Percentiles rank a stretch among this genome's conserved stretches.
Conservation (phyloP, 2,113 vertebrate species). For the Megaceryle torquata region DNA sequence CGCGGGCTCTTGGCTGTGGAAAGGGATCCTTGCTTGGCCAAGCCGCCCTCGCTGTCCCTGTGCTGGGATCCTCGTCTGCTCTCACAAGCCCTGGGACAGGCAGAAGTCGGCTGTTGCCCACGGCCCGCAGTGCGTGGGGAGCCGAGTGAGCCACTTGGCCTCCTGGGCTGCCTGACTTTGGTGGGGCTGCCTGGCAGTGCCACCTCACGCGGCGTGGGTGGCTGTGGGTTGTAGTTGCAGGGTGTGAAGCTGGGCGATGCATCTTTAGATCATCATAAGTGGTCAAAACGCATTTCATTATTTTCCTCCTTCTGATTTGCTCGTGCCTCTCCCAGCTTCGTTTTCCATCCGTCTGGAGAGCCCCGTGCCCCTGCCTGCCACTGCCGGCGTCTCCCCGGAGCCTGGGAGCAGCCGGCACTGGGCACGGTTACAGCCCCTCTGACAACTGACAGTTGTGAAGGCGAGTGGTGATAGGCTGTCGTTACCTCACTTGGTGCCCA, state of each 20-base stretch:
- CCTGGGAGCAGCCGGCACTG: fast-evolving
- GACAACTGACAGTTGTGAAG: not conserved
- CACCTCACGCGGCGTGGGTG: not conserved
- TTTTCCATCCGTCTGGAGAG: not conserved
- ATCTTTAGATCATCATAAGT: not conserved
- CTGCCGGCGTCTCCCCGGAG: not conserved
- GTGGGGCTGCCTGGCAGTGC: too few relatives aligned
- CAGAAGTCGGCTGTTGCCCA: too few relatives aligned
- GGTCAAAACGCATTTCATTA: not conserved
- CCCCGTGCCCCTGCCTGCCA: not conserved
- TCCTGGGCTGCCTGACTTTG: not conserved
- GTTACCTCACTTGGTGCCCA: too few relatives aligned
- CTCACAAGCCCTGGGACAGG: not conserved
- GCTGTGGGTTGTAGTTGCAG: too few relatives aligned
- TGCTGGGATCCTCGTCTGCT: not conserved
- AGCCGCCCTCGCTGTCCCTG: too few relatives aligned
- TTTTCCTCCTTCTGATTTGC: not conserved
- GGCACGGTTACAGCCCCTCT: not conserved
- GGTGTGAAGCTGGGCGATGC: not conserved
- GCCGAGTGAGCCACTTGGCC: not conserved
- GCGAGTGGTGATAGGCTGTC: not conserved
- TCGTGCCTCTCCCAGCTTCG: fast-evolving
- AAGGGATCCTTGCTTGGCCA: too few relatives aligned
- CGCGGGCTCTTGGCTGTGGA: too few relatives aligned
- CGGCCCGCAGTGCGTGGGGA: not conserved